Evolutionary conservation across 1,140 invertebrate species (phyloP).

Genomic region (Diorhabda sublineata): DNA sequence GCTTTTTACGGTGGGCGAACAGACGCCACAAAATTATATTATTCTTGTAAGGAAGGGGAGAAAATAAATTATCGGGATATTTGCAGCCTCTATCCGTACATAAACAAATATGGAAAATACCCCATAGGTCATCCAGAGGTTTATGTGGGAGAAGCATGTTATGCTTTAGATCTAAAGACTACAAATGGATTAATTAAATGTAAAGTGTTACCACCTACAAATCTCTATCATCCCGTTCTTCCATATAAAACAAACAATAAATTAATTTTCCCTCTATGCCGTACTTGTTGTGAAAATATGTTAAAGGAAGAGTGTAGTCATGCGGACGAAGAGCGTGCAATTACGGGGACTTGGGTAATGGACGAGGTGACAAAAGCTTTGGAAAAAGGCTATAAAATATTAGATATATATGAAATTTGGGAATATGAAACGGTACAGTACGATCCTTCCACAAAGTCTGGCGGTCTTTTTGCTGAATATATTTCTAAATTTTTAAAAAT

Average conservation of each 20-base stretch:
- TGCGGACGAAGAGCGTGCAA: slow-evolving; percentile 33
- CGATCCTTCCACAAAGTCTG: slow-evolving; percentile 6
- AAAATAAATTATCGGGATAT: slow-evolving; percentile 43
- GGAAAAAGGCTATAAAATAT: slow-evolving; percentile 24
- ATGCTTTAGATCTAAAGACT: neutral
- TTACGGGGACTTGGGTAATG: slow-evolving; percentile 45
- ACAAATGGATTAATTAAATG: slow-evolving; percentile 37
- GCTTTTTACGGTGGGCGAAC: slow-evolving; percentile 24
- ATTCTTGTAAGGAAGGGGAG: slow-evolving; percentile 26
- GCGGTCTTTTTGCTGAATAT: slow-evolving; percentile 38
- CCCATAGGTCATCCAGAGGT: slow-evolving; percentile 42
- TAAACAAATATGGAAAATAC: slow-evolving; percentile 37
- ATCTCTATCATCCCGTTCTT: slow-evolving; percentile 42
- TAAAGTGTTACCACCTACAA: slow-evolving; percentile 37
- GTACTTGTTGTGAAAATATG: slow-evolving; percentile 29
- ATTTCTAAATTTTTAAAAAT: slow-evolving; percentile 43
- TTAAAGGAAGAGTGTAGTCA: slow-evolving; percentile 30
- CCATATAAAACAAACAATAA: slow-evolving; percentile 34
- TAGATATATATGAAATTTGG: slow-evolving; percentile 24
- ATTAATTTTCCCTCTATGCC: slow-evolving; percentile 41
- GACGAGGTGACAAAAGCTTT: slow-evolving; percentile 44
- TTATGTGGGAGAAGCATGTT: slow-evolving; percentile 18
- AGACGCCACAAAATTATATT: slow-evolving; percentile 14
- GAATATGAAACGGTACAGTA: slow-evolving; percentile 19
- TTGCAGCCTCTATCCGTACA: slow-evolving; percentile 40